Percentiles rank a stretch among this genome's conserved stretches.
These are phyloP conservation scores for Fabriciana adippe DNA, from an alignment of 2,888 invertebrate genomes.

Conservation along the genomic window DNA sequence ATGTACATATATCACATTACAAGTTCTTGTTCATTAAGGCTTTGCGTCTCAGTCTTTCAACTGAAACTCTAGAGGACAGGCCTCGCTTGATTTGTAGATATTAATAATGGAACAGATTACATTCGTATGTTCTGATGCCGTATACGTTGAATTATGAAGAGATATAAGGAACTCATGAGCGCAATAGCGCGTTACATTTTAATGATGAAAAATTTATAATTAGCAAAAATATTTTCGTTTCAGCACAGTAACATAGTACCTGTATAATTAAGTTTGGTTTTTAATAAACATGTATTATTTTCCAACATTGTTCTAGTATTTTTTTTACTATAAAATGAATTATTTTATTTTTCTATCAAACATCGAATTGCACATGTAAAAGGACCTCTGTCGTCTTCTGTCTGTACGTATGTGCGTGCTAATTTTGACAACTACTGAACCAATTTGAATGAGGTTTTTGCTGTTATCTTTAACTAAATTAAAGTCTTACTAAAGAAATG, in stretches of 20 bases:
- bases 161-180: slow-evolving; percentile 31
- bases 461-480: too few species aligned
- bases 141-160: slow-evolving; percentile 33
- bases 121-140: slow-evolving; percentile 28
- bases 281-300: slow-evolving; percentile 10
- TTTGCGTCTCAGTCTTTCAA: slow-evolving; percentile 28
- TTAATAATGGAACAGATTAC: slow-evolving; percentile 61
- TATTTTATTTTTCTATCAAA: too few species aligned
- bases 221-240: slow-evolving; percentile 22
- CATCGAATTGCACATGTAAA: too few species aligned
- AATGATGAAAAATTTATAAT: slow-evolving; percentile 36
- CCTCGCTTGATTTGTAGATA: slow-evolving; percentile 65
- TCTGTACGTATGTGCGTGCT: background rate
- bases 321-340: background rate
- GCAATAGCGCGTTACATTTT: slow-evolving; percentile 39
- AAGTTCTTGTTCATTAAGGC: slow-evolving; percentile 32
- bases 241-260: slow-evolving; percentile 18
- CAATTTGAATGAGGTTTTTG: too few species aligned
- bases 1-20: slow-evolving; percentile 28
- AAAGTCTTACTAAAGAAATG: too few species aligned
- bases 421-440: too few species aligned
- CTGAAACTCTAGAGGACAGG: slow-evolving; percentile 27
- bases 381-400: too few species aligned
- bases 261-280: slow-evolving; percentile 18
- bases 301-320: too few species aligned